phyloP scores from a whole-genome alignment of 2,113 vertebrate species.

The Chaetorhynchus papuensis region DNA sequence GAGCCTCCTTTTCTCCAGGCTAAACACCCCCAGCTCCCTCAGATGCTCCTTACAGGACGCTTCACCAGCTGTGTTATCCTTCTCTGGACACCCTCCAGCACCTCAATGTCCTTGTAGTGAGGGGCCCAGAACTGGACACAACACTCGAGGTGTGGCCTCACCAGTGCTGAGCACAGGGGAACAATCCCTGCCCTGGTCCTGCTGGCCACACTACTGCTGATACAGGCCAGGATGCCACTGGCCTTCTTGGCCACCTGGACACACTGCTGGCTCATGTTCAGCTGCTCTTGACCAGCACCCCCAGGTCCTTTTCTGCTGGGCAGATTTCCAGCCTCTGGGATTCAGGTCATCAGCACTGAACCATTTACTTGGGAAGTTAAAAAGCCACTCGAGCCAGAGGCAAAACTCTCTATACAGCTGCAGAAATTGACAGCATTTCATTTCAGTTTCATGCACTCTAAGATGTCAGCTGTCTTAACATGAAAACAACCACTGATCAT shows the following conservation, averaged over 20 bases:
- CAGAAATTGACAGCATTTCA: background rate
- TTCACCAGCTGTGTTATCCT: background rate
- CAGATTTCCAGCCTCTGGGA: background rate
- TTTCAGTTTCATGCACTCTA: background rate
- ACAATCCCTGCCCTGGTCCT: background rate
- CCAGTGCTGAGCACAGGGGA: rapidly evolving
- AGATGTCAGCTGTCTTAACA: background rate
- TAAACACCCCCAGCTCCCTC: background rate
- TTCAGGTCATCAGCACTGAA: background rate
- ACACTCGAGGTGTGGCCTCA: rapidly evolving
- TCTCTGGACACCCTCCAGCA: background rate
- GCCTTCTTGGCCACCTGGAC: background rate
- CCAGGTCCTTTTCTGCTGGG: background rate
- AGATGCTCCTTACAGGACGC: background rate
- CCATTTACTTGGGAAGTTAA: background rate
- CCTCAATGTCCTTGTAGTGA: background rate
- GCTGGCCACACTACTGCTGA: background rate
- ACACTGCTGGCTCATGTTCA: background rate
- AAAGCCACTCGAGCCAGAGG: background rate
- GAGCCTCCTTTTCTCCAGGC: background rate
- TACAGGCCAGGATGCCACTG: rapidly evolving
- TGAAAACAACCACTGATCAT: background rate
- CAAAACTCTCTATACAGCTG: background rate
- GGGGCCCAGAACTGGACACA: background rate
- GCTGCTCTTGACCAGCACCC: background rate